Evolutionary conservation across 2,113 vertebrate species (phyloP), one percentile per base, ranked within the genome.

Genomic region (Cyanoliseus patagonus): DNA sequence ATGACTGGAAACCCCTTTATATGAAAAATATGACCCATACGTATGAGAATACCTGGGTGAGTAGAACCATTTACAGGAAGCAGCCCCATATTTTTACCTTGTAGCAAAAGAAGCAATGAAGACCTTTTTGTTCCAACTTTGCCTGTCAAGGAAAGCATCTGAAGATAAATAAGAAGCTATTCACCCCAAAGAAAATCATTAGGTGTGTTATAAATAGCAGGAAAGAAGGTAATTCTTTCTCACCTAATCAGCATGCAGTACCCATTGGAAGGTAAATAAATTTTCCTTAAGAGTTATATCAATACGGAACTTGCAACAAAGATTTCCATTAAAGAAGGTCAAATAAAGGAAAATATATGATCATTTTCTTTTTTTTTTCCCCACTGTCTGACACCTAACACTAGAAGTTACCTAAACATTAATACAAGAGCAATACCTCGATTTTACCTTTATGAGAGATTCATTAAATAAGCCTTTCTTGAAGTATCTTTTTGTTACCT

Each of bases 191-290:
- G 79, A 93, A 97, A 95, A 96, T 94, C 51, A 89, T 97, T 92
- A 90, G 10, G 86, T 53, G 35, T 44, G 66, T 73, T 90, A 91
- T 74, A 95, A 94, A 94, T 91, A 94, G n/a, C 82, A 55, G 79
- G 81, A 72, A 91, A 72, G 73, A 83, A 92, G 55, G 55, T 11
- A 44, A 88, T 96, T 12, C 47, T 59, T 96, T 92, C 63, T 94
- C 74, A 83, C 51, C 37, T 92, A 63, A 95, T 88, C 81, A 33
- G 69, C 76, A 73, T 63, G 83, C 93, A 96, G 30, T 94, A 72
- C n/a, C 33, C 30, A 67, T n/a, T 89, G 53, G 68, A 91, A 96
- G 94, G 59, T 93, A 98, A 95, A 92, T 94, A 92, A 47, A 82
- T 88, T 94, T 96, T 96, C 63, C 77, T 95, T 78, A 96, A 86